Evolutionary conservation across 2,797 vertebrate genomes (phyloP).

Genomic region (Oryzias sinensis): DNA sequence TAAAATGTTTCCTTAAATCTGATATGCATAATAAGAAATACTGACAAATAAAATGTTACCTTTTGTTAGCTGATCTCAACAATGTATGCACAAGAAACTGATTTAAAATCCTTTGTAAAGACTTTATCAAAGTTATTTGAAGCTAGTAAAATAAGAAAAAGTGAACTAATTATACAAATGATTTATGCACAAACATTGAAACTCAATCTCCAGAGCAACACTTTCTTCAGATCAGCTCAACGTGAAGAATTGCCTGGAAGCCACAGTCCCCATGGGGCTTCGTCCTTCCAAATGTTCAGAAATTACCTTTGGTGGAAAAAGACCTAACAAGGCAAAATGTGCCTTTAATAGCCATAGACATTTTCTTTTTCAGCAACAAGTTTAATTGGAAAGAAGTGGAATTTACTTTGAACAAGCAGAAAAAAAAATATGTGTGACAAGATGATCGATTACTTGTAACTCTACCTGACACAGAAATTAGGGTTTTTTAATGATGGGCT

Average conservation of each 20-base stretch:
- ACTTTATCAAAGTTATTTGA: too few species aligned
- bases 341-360: constrained; percentile 76
- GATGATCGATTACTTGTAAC: constrained; percentile 94
- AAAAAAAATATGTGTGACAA: constrained; percentile 85
- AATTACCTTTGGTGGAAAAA: constrained; percentile 69
- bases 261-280: constrained; percentile 50
- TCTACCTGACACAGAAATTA: constrained; percentile 94
- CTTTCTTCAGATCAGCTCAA: constrained; percentile 52
- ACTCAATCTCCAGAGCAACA: constrained; percentile 20
- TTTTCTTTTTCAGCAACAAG: constrained; percentile 83
- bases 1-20: constrained; percentile 1
- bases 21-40: not conserved
- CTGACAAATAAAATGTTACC: not conserved
- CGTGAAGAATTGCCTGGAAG: constrained; percentile 49
- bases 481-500: constrained; percentile 93
- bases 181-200: constrained; percentile 17
- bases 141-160: too few species aligned
- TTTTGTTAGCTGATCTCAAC: not conserved
- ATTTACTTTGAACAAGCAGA: constrained; percentile 82
- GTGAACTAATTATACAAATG: not conserved
- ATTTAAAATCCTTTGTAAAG: too few species aligned
- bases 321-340: constrained; percentile 75
- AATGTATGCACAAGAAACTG: too few species aligned
- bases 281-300: constrained; percentile 63
- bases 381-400: constrained; percentile 87